Evolutionary conservation across 2,113 vertebrate species (phyloP).

Genomic region (Holacanthus passer): DNA sequence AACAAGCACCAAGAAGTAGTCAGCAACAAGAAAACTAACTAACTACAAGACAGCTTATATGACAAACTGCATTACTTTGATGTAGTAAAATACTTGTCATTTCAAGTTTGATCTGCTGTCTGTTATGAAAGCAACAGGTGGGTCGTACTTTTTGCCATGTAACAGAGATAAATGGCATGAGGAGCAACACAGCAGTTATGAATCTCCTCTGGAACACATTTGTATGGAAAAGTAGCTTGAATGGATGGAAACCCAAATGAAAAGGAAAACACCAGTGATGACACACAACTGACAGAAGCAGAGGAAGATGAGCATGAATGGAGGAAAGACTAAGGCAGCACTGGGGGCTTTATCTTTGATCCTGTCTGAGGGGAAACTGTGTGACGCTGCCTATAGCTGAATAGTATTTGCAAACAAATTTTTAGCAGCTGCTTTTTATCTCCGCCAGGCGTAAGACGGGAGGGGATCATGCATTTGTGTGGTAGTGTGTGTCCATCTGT

Average conservation of each 20-base stretch:
- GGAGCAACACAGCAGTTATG: conserved; percentile 35
- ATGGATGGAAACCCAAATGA: conserved; percentile 59
- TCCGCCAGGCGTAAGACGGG: too few relatives aligned
- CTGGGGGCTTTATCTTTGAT: not conserved
- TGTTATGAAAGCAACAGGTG: conserved; percentile 36
- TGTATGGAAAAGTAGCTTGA: conserved; percentile 81
- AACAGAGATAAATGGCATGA: conserved; percentile 58
- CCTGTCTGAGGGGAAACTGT: not conserved
- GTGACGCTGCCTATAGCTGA: conserved; percentile 19
- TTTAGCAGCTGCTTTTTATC: not conserved
- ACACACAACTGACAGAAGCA: conserved; percentile 56
- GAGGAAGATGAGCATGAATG: conserved; percentile 53
- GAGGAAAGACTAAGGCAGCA: conserved; percentile 52
- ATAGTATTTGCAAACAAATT: conserved; percentile 56
- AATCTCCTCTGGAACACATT: conserved; percentile 74
- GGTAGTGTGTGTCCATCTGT: too few relatives aligned
- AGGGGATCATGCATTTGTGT: too few relatives aligned
- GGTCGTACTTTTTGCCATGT: conserved; percentile 9
- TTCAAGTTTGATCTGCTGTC: conserved; percentile 12
- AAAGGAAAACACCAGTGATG: conserved; percentile 53
- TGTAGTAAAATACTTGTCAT: not conserved
- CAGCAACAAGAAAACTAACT: not conserved
- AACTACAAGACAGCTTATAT: not conserved
- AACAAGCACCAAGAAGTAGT: not conserved
- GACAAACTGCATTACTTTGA: not conserved